Evolutionary conservation across 2,888 invertebrate genomes (phyloP).

Genomic region (Incurvaria masculella): DNA sequence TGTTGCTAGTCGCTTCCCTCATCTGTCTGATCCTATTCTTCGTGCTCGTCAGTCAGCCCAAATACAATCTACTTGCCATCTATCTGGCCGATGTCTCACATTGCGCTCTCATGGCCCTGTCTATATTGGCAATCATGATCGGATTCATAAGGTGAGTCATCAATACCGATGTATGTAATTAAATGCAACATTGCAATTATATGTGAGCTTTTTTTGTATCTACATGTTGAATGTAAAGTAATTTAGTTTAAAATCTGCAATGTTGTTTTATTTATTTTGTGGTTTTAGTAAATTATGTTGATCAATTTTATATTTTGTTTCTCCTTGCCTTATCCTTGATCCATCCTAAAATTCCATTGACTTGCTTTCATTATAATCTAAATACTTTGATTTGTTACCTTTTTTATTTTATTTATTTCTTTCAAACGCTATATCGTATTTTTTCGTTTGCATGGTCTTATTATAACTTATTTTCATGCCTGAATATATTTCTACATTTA

Average conservation of each 20-base stretch:
- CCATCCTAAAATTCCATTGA: conserved; percentile 3
- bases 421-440: conserved; percentile 1
- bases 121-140: conserved; percentile 85
- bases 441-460: too few species aligned
- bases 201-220: conserved; percentile 10
- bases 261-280: conserved; percentile 5
- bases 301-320: conserved; percentile 20
- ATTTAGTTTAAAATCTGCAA: conserved; percentile 5
- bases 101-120: conserved; percentile 82
- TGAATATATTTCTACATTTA: conserved; percentile 28
- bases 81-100: conserved; percentile 91
- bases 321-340: conserved; percentile 17
- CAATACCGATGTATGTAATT: too few species aligned
- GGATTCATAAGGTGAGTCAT: conserved; percentile 83
- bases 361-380: conserved; percentile 10
- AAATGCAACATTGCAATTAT: conserved; percentile 8
- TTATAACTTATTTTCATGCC: conserved; percentile 6
- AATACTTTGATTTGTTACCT: conserved; percentile 4
- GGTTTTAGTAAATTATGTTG: conserved; percentile 21
- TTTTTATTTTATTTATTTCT: conserved; percentile 6
- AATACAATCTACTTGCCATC: conserved; percentile 80
- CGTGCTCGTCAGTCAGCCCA: conserved; percentile 84
- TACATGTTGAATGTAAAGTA: conserved; percentile 9
- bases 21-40: conserved; percentile 95
- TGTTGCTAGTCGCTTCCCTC: conserved; percentile 84